A percentile compares a stretch with the other conserved stretches of the same genome.
Evolutionary conservation across 2,888 invertebrate genomes (phyloP).

Genomic region (Amphipyra berbera): DNA sequence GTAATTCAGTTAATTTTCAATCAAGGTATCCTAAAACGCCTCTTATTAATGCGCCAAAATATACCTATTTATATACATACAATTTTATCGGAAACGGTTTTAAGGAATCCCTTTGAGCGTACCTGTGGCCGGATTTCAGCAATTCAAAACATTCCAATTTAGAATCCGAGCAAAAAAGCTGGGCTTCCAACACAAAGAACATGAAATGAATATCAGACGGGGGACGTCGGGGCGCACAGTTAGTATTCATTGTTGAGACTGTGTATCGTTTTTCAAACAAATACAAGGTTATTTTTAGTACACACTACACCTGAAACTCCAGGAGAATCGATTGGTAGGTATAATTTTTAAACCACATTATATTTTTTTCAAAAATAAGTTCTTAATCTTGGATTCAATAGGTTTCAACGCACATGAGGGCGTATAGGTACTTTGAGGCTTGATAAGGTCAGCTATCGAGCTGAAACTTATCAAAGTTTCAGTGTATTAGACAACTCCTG

Average conservation of each 20-base stretch:
- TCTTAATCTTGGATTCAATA: too few species aligned
- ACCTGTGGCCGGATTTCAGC: conserved; percentile 72
- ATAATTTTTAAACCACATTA: too few species aligned
- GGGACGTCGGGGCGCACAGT: conserved; percentile 22
- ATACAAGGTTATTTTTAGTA: too few species aligned
- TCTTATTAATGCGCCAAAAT: conserved; percentile 17
- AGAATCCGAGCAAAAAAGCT: conserved; percentile 61
- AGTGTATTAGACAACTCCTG: too few species aligned
- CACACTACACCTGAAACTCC: too few species aligned
- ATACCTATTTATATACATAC: conserved; percentile 11
- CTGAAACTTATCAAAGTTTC: too few species aligned
- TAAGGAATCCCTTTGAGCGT: conserved; percentile 71
- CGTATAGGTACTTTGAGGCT: too few species aligned
- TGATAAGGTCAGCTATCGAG: too few species aligned
- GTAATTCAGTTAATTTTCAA: background rate
- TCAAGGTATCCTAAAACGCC: background rate
- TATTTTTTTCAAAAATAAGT: too few species aligned
- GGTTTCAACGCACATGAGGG: too few species aligned
- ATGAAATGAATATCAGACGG: conserved; percentile 62
- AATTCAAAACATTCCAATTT: conserved; percentile 78
- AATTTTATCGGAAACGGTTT: conserved; percentile 67
- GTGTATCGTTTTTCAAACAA: background rate
- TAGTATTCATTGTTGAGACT: conserved; percentile 30
- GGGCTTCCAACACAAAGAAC: conserved; percentile 63
- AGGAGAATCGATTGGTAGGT: too few species aligned